Evolutionary conservation across 2,113 vertebrate genomes (phyloP), one percentile per base, ranked within the genome.

Genomic region (Daubentonia madagascariensis): DNA sequence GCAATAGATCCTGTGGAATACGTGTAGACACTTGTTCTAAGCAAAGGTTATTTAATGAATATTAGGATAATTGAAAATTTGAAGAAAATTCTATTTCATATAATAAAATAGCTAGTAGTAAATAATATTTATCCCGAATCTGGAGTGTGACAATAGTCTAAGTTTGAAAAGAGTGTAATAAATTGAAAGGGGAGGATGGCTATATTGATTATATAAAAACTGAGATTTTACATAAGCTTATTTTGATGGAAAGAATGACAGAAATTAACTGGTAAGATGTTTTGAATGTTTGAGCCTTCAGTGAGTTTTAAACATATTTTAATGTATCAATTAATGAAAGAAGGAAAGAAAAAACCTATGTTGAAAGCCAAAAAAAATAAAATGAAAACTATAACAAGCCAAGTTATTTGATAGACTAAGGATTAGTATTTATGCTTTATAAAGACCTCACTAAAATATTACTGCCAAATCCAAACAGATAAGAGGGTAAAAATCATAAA

Each of bases 231-330:
- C 8, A 14, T 81, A 80, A 78, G 13, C 28, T 76, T 70, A 76
- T 54, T 94, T 97, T 85, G 73, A 4, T 96, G 18, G 78, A 85
- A 81, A 85, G 93, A 7, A 88, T 81, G n/a, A 79, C 35, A 87
- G 37, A 91, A 78, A 73, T 87, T 78, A 65, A 67, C 45, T 73
- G 40, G 22, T 80, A 86, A 92, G 65, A 70, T 67, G 50, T 79
- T 85, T 89, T 89, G 76, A 87, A 92, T 92, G 25, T 67, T 70
- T 76, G 43, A 86, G 23, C 14, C 35, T 84, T 84, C 50, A 87
- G 25, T 94, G 63, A 88, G 30, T 97, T 93, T 57, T 91, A 93
- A 95, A 92, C 70, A 20, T 65, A 63, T 89, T 91, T 96, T 92
- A 91, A 57, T 85, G 32, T 89, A 14, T 96, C 25, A 92, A 57